Base-by-base conservation (phyloP, 2,888 invertebrate genomes). In the Sclerodermus sp. region DNA sequence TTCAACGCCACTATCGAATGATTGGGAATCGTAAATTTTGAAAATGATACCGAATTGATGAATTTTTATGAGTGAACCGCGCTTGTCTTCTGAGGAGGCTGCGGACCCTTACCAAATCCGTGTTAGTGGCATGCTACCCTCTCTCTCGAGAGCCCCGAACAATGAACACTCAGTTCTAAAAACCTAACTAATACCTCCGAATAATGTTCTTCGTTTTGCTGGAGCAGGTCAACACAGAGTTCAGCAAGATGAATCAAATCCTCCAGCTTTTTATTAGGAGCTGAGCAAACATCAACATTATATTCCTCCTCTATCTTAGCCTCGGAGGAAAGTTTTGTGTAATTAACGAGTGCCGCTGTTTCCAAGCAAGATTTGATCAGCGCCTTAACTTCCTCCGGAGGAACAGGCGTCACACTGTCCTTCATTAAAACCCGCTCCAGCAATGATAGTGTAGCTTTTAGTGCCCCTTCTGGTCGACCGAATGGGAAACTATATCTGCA, bases 161-260 rank as follows among this genome's bases (percentile, higher is more conserved):
- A 68, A 69, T 65, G 53, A 70, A 70, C 70, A 74, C 62, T 70
- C 65, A 73, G 70, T 71, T 74, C 73, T 73, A 76, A 73, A 74
- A 76, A 76, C 75, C 73, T 70, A 75, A 74, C 74, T 74, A 77
- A 77, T 86, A 99, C 98, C 93, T 99, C 98, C 62, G 98, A 96
- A 81, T 99, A 99, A 79, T 99, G 97, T 80, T 99, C 99, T 83
- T 99, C 98, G 78, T 99, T 99, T 81, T 99, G 98, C 80, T 98
- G 98, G 58, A 99, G 82, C 36, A 99, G 85, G 79, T 99, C 99
- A 46, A 99, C 97, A 81, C 99, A 99, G 40, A 98, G 84, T 78
- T 99, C 98, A 12, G 98, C 96, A 63, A 99, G 85, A 77, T 94
- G 96, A 71, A 97, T 95, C 49, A 99, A 84, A 78, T 98, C 97